phyloP scores from a whole-genome alignment of 2,888 invertebrate genomes.

The Zhuqinia jingwanae region DNA sequence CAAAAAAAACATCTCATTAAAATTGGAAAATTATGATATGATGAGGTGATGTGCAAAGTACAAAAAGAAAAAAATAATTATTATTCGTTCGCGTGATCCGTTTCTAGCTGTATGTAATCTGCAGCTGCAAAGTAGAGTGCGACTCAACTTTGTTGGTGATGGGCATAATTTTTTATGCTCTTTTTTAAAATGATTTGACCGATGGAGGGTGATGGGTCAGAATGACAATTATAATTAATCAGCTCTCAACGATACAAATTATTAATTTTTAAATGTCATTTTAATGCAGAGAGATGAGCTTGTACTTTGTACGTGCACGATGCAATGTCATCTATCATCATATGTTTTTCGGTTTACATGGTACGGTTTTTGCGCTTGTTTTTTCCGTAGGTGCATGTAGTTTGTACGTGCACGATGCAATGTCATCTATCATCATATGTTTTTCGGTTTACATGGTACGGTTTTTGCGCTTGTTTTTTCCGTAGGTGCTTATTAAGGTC shows the following conservation, averaged over 20 bases:
- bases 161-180: constrained; percentile 9
- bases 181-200: constrained; percentile 7
- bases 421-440: no score
- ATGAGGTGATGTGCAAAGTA: constrained; percentile 46
- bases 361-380: background rate
- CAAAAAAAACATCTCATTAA: constrained; percentile 47
- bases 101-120: background rate
- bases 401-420: no score
- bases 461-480: background rate
- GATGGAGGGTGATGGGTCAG: background rate
- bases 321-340: no score
- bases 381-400: no score
- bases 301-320: no score
- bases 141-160: background rate
- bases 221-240: background rate
- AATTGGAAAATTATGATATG: constrained; percentile 49
- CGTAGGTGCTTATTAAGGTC: background rate
- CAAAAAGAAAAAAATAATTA: constrained; percentile 10
- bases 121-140: background rate
- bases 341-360: background rate
- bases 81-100: constrained; percentile 45
- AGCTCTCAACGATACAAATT: background rate
- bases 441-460: background rate
- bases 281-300: background rate
- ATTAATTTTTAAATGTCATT: constrained; percentile 4